These are phyloP conservation scores for Ladona fulva DNA, from an alignment of 1,140 invertebrate species.

Conservation along the genomic window DNA sequence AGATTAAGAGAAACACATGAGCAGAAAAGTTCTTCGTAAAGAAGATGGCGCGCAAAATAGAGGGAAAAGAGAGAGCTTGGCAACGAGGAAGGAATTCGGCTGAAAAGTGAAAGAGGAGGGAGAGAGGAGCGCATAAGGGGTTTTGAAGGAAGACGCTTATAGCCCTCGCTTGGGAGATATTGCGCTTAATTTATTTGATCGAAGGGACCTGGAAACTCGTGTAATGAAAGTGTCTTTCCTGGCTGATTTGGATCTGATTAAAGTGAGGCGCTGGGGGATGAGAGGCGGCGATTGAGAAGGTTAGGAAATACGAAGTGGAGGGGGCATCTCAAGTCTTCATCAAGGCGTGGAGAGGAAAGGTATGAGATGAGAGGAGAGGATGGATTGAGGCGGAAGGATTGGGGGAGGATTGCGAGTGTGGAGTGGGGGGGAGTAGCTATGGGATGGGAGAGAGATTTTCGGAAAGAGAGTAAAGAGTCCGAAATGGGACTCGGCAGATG, in stretches of 20 bases:
- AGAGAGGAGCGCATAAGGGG: not conserved
- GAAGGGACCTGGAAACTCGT: not conserved
- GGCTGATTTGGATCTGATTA: conserved; percentile 5
- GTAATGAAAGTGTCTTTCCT: conserved; percentile 6
- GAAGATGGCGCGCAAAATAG: too few relatives aligned
- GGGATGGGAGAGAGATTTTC: too few relatives aligned
- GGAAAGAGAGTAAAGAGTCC: too few relatives aligned
- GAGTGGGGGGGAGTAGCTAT: too few relatives aligned
- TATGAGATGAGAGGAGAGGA: not conserved
- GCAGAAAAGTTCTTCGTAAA: too few relatives aligned
- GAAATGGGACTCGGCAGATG: too few relatives aligned
- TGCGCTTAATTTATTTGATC: conserved; percentile 3
- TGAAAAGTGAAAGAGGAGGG: not conserved
- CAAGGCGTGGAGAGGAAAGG: not conserved
- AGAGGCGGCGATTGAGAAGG: not conserved
- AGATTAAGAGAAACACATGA: too few relatives aligned
- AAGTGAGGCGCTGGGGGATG: not conserved
- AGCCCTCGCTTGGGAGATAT: too few relatives aligned
- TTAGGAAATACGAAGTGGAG: too few relatives aligned
- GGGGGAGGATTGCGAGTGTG: not conserved
- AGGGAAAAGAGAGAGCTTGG: not conserved
- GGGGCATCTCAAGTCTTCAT: not conserved
- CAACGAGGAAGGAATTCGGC: not conserved
- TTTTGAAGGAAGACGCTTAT: too few relatives aligned
- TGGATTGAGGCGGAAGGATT: not conserved